phyloP scores from a whole-genome alignment of 2,888 invertebrate genomes.

The Drosophila paracracens region DNA sequence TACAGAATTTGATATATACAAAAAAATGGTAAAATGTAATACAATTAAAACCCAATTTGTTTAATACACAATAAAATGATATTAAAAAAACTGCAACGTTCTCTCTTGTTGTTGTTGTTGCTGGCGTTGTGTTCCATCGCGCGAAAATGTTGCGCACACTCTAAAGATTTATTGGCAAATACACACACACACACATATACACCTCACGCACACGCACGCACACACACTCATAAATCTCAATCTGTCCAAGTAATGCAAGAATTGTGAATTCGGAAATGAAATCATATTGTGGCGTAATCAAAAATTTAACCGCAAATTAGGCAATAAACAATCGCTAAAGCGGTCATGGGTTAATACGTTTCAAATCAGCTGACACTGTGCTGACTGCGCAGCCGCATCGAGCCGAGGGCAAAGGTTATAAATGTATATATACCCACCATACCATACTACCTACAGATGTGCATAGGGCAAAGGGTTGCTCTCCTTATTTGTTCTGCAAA shows the following conservation, averaged over 20 bases:
- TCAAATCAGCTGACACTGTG: constrained; percentile 57
- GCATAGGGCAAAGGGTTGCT: constrained; percentile 54
- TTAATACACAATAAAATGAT: too few relatives aligned
- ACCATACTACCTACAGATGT: neutral
- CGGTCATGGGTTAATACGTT: constrained; percentile 78
- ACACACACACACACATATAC: constrained; percentile 24
- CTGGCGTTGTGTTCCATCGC: constrained; percentile 38
- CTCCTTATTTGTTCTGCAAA: constrained; percentile 14
- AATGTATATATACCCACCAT: constrained; percentile 2
- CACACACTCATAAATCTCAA: constrained; percentile 69
- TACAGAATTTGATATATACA: too few relatives aligned
- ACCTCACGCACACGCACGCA: constrained; percentile 3
- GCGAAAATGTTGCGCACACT: constrained; percentile 51
- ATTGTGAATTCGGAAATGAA: constrained; percentile 40
- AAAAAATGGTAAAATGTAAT: too few relatives aligned
- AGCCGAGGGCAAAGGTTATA: constrained; percentile 14
- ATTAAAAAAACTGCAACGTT: neutral
- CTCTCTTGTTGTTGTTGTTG: neutral
- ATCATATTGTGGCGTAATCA: constrained; percentile 63
- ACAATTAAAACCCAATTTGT: too few relatives aligned
- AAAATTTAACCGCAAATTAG: constrained; percentile 75
- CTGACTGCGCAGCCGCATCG: constrained; percentile 2
- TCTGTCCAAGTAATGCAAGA: constrained; percentile 55
- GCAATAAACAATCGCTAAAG: constrained; percentile 74
- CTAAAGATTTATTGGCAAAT: constrained; percentile 58